Conservation (phyloP, 2,797 vertebrate species). For the Hephaestus fuliginosus region DNA sequence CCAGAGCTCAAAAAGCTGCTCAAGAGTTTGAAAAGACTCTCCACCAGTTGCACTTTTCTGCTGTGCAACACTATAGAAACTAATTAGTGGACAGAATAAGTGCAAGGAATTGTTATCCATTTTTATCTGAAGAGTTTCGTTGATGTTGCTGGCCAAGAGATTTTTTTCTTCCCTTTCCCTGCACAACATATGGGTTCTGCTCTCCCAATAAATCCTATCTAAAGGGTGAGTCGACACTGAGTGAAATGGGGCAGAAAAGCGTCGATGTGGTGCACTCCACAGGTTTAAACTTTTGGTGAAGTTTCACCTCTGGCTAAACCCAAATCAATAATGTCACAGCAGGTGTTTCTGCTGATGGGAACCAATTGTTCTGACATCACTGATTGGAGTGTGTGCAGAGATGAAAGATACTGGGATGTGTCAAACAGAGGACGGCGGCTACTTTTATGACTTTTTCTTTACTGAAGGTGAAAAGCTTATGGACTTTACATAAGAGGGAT, state of each 20-base stretch:
- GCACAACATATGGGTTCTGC: neutral
- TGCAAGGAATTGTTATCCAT: neutral
- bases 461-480: neutral
- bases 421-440: neutral
- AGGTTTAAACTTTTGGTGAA: neutral
- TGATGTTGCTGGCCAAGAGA: neutral
- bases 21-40: neutral
- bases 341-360: conserved; percentile 14
- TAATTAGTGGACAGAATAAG: neutral
- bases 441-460: neutral
- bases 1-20: neutral
- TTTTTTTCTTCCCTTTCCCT: neutral
- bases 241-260: conserved; percentile 16
- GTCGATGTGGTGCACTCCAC: neutral
- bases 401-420: neutral
- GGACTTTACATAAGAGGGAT: neutral
- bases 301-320: conserved; percentile 25
- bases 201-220: neutral
- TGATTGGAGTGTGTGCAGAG: conserved; percentile 1
- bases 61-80: neutral
- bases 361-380: neutral
- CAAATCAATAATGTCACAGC: conserved; percentile 21
- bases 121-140: neutral
- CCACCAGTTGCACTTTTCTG: neutral
- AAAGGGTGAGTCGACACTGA: neutral